Base-by-base conservation (phyloP, 1,140 invertebrate genomes). In the Cydia splendana region DNA sequence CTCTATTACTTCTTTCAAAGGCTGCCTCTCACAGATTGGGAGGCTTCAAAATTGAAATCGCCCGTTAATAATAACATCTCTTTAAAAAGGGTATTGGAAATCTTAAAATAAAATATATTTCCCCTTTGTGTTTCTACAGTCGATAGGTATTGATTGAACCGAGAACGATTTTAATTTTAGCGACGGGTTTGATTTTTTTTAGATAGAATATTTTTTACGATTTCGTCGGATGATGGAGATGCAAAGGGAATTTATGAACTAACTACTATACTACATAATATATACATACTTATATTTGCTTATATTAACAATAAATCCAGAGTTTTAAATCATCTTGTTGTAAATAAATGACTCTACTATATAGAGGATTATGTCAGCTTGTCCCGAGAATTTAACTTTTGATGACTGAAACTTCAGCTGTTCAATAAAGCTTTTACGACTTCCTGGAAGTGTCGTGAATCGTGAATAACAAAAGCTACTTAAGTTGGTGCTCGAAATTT, bases 41-140 rank as follows among this genome's bases (percentile, higher is more conserved):
- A 7, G 24, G 67, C 38, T 45, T 71, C 67, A 71, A 71, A 45
- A 42, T 71, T 71, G 34, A 71, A 71, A 45, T 71, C 34, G n/a
- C 67, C 67, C 30, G 67, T 18, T 71, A 71, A 71, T 71, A 71
- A 71, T 71, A 71, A 71, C 67, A 71, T 71, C 34, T 71, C 67
- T 71, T 62, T 42, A 42, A 42, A 42, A 71, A 71, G 34, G 67
- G 67, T 71, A 71, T 42, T 71, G 30, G 34, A 71, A 48, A 45
- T 71, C 38, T 20, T 71, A n/a, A 71, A 34, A 34, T 34, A 69
- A 67, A 67, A 65, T 4, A 18, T 71, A n/a, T 38, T 71, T 20
- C 7, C 15, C 30, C 15, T 71, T 71, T 71, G 30, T 71, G 15
- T 42, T 71, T 18, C 10, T 38, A 15, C 15, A 18, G 2, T 5